Conservation (phyloP, 2,888 invertebrate genomes). For the Colletes collaris region DNA sequence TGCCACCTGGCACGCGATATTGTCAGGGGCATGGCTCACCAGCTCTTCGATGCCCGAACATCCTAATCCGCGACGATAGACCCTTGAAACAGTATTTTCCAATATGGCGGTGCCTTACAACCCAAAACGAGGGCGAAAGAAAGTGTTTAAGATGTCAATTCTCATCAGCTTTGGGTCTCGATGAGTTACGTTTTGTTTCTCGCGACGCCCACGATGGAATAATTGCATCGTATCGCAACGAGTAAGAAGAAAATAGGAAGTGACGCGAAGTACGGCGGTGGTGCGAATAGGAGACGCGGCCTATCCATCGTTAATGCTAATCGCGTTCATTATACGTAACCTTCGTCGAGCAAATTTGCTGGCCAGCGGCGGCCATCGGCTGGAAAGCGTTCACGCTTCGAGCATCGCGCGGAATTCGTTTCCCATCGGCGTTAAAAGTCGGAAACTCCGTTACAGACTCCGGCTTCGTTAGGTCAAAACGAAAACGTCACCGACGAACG, state of each 20-base stretch:
- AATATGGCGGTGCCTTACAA: not conserved
- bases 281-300: no score
- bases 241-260: no score
- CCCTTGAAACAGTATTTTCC: not conserved
- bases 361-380: constrained; percentile 24
- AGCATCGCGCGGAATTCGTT: constrained; percentile 53
- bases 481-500: not conserved
- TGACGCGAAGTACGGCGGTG: no score
- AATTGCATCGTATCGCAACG: not conserved
- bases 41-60: not conserved
- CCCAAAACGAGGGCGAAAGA: no score
- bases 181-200: no score
- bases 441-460: constrained; percentile 21
- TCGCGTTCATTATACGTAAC: constrained; percentile 39
- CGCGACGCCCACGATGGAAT: not conserved
- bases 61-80: no score
- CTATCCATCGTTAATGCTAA: constrained; percentile 20
- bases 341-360: not conserved
- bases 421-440: not conserved
- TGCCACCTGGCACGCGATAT: constrained; percentile 69
- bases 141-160: no score
- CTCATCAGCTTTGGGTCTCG: no score
- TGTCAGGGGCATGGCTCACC: constrained; percentile 45
- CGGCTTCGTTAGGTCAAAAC: not conserved
- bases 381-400: constrained; percentile 69